Conservation (phyloP, 2,113 vertebrate genomes). For the Macrotis lagotis region DNA sequence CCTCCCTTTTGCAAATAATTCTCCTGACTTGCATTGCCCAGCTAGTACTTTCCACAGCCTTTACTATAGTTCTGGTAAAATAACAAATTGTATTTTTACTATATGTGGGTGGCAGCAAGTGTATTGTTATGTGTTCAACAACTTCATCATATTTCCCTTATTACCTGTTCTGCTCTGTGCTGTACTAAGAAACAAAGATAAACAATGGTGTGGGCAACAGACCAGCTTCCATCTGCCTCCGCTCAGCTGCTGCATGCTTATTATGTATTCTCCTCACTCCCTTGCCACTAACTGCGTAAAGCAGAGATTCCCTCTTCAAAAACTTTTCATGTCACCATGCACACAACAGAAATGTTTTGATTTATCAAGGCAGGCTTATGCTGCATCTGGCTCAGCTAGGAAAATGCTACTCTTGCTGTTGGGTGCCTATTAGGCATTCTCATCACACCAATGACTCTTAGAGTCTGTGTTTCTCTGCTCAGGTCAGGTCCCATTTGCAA, state of each 20-base stretch:
- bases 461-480: background rate
- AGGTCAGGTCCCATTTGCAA: background rate
- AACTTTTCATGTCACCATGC: conserved; percentile 4
- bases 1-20: background rate
- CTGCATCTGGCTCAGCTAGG: background rate
- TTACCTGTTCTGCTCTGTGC: background rate
- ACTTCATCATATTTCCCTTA: background rate
- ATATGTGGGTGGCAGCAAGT: background rate
- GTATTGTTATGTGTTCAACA: background rate
- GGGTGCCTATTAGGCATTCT: conserved; percentile 45
- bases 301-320: conserved; percentile 63
- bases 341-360: background rate
- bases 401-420: background rate
- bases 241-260: background rate
- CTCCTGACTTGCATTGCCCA: background rate
- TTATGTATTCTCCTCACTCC: conserved; percentile 5
- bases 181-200: background rate
- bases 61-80: background rate
- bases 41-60: background rate
- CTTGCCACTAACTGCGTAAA: conserved; percentile 7
- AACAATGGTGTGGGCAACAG: background rate
- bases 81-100: background rate
- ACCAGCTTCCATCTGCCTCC: background rate
- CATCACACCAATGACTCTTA: background rate
- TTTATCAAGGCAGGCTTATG: conserved; percentile 19